Evolutionary conservation across 2,797 vertebrate genomes (phyloP), one percentile per base, ranked within the genome.

Genomic region (Myiotriccus ornatus): DNA sequence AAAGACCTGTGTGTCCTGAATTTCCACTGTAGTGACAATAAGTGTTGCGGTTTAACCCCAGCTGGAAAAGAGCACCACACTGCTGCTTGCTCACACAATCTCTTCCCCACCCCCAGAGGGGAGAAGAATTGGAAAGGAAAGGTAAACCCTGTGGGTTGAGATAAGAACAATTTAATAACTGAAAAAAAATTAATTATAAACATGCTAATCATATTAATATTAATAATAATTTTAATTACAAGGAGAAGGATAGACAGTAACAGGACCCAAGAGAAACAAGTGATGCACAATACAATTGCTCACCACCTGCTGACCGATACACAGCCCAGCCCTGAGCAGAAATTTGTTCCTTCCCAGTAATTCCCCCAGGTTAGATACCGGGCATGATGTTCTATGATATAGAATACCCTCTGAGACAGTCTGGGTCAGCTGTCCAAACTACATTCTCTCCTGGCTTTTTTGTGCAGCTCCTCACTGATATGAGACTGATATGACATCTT

Each of bases 11-110:
- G 15, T 32, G 27, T 79, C 63, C 67, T 84, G 41, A 76, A 79
- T 89, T 84, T 88, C 24, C 5, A 2, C 23, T 73, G 8, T 14
- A 79, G 41, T 0, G 2, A 67, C 0, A 0, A 3, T 52, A 52
- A 77, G 3, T n/a, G n/a, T 14, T 34, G 52, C 5, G 27, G 46
- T 59, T 78, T 59, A 67, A 60, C 59, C 53, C 14, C 20, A 67
- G 41, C 27, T 0, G 0, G 16, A 84, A 41, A 28, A 43, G 67
- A 73, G 46, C 35, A 41, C 4, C 25, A 28, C 22, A 23, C 20
- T 59, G 5, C 27, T 47, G 22, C 27, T 74, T 47, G 7, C 46
- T 53, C 8, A 60, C 46, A 60, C 60, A 43, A 6, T 32, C 32
- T 67, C 34, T 46, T 90, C 39, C 24, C 59, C 32, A 39, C 15